Evolutionary conservation across 1,140 invertebrate species (phyloP).

Genomic region (Mycetomoellerius zeteki): DNA sequence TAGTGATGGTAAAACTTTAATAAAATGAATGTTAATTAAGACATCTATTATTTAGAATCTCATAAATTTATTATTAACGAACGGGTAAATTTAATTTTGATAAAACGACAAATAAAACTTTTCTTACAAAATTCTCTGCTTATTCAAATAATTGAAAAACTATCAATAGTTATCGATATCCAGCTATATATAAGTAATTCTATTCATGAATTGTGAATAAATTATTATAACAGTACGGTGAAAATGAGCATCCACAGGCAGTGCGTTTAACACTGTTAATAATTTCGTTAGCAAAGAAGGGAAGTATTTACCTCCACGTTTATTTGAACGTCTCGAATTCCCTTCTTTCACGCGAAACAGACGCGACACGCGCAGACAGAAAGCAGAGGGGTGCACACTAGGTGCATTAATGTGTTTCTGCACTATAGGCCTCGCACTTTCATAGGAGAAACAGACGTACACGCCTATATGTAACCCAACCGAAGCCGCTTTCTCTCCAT

Average conservation of each 20-base stretch:
- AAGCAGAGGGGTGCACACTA: not conserved
- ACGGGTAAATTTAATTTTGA: not conserved
- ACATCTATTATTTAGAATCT: not conserved
- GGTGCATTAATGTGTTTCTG: conserved; percentile 52
- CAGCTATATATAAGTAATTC: not conserved
- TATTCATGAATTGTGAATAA: not conserved
- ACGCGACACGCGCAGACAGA: conserved; percentile 27
- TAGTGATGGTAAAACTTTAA: not conserved
- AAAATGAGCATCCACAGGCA: too few species aligned
- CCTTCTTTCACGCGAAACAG: conserved; percentile 31
- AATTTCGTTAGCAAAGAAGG: not conserved
- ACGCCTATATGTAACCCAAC: conserved; percentile 64
- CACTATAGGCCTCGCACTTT: not conserved
- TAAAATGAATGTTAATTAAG: not conserved
- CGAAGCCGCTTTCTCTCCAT: conserved; percentile 47
- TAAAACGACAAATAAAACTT: not conserved
- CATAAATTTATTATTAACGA: not conserved
- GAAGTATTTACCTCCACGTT: conserved; percentile 23
- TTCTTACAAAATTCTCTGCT: not conserved
- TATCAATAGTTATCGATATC: not conserved
- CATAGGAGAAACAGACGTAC: conserved; percentile 47
- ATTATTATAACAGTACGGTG: not conserved
- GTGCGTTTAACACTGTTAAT: not conserved
- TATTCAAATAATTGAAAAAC: not conserved
- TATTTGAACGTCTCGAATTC: conserved; percentile 29